Evolutionary conservation across 2,888 invertebrate genomes (phyloP).

Genomic region (Nomada ruficornis): DNA sequence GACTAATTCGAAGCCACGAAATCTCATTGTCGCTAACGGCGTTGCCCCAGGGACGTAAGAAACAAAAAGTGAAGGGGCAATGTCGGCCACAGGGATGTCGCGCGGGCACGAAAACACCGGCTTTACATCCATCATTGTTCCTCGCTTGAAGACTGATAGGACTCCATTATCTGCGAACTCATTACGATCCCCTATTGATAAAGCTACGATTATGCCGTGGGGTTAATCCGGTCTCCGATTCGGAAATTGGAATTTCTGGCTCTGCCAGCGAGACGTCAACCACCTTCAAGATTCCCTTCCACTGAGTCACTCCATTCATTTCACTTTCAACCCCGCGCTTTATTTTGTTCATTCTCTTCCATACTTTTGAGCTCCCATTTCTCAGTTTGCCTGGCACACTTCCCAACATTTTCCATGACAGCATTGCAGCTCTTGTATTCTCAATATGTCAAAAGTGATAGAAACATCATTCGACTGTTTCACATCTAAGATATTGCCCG

Average conservation of each 20-base stretch:
- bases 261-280: slow-evolving; percentile 77
- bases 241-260: slow-evolving; percentile 82
- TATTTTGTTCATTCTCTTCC: slow-evolving; percentile 8
- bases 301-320: slow-evolving; percentile 44
- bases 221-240: slow-evolving; percentile 76
- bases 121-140: slow-evolving; percentile 83
- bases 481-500: no score
- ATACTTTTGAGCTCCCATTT: neutral
- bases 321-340: slow-evolving; percentile 21
- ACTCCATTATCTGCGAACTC: slow-evolving; percentile 83
- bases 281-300: slow-evolving; percentile 71
- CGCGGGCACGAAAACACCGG: slow-evolving; percentile 77
- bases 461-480: no score
- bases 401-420: no score
- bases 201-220: slow-evolving; percentile 80
- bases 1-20: neutral
- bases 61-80: slow-evolving; percentile 42
- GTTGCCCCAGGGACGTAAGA: slow-evolving; percentile 23
- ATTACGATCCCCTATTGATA: slow-evolving; percentile 84
- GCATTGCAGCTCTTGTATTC: no score
- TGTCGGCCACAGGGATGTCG: slow-evolving; percentile 52
- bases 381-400: neutral
- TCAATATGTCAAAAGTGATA: no score
- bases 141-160: slow-evolving; percentile 81
- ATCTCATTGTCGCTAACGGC: slow-evolving; percentile 4